Evolutionary conservation across 1,140 invertebrate species (phyloP), one percentile per base, ranked within the genome.

Genomic region (Mycetomoellerius zeteki): DNA sequence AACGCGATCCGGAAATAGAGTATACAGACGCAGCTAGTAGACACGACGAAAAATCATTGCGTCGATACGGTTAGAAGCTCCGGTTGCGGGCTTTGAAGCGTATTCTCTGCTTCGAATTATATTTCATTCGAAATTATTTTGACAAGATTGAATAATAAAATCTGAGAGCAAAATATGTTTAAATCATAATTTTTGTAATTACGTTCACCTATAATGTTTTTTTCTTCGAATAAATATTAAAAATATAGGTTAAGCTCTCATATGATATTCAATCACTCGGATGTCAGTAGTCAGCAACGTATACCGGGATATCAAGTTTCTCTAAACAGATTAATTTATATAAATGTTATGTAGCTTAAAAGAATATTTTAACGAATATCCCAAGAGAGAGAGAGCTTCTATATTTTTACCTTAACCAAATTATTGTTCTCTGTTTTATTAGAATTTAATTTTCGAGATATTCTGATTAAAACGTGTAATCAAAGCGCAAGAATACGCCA

Each of bases 1-100:
- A 75, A 24, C 8, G 69, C 80, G 80, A 84, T 73, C 69, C 69
- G 80, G 80, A 84, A 84, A 84, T 84, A 75, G 80, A 84, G 54
- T 73, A 65, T 58, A 58, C 69, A 65, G 64, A 24, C 43, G 37
- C 54, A 60, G 54, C 12, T 73, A 73, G 80, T 73, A 52, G 37
- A 84, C 67, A 50, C 54, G 69, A 27, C n/a, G 67, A 84, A 84
- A 84, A 84, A 84, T 84, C 54, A 73, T 84, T 75, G 43, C 80
- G 54, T 62, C 69, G 21, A 43, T 73, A 67, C 24, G 33, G 37
- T 84, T 84, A 60, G 69, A 47, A 81, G 50, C 64, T 60, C 21
- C 19, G 27, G 43, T 60, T 60, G 21, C 54, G 6, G 10, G 33
- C 21, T 71, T 56, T 43, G 30, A 27, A 30, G 21, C 37, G 16